A percentile compares a stretch with the other conserved stretches of the same genome.
Conservation (phyloP, 2,888 invertebrate species). For the Pterostichus madidus region DNA sequence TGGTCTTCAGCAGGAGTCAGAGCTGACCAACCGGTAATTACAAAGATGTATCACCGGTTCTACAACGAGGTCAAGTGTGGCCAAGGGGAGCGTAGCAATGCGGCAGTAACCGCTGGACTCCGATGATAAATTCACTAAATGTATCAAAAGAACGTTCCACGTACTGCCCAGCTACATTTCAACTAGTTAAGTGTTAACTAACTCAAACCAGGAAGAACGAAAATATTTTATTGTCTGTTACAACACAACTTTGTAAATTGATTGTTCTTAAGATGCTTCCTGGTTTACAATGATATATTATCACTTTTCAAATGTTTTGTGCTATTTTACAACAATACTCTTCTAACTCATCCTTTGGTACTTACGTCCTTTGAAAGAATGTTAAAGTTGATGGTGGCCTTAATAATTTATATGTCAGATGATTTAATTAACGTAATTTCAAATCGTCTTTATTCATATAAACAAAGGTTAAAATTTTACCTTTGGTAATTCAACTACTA, state of each 20-base stretch:
- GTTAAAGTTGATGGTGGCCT: no score
- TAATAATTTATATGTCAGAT: no score
- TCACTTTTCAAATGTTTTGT: no score
- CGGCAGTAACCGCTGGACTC: slow-evolving; percentile 34
- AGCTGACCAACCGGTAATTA: slow-evolving; percentile 57
- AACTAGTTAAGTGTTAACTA: slow-evolving; percentile 62
- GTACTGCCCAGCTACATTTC: slow-evolving; percentile 43
- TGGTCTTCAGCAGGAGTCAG: background rate
- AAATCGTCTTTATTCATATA: no score
- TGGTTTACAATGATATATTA: no score
- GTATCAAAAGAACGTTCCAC: slow-evolving; percentile 62
- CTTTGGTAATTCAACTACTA: no score
- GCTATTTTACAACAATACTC: no score
- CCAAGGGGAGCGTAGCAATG: slow-evolving; percentile 23
- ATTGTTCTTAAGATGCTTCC: background rate
- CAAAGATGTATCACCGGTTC: slow-evolving; percentile 57
- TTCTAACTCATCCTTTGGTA: no score
- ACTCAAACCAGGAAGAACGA: slow-evolving; percentile 25
- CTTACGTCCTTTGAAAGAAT: no score
- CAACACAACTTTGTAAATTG: slow-evolving; percentile 11
- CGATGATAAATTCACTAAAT: slow-evolving; percentile 63
- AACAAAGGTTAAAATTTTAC: no score
- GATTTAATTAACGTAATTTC: no score
- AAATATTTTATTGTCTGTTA: slow-evolving; percentile 20
- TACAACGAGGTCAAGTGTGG: slow-evolving; percentile 61